Percentiles rank a stretch among this genome's conserved stretches.
Conservation (phyloP, 1,140 invertebrate species). For the Acromyrmex heyeri region DNA sequence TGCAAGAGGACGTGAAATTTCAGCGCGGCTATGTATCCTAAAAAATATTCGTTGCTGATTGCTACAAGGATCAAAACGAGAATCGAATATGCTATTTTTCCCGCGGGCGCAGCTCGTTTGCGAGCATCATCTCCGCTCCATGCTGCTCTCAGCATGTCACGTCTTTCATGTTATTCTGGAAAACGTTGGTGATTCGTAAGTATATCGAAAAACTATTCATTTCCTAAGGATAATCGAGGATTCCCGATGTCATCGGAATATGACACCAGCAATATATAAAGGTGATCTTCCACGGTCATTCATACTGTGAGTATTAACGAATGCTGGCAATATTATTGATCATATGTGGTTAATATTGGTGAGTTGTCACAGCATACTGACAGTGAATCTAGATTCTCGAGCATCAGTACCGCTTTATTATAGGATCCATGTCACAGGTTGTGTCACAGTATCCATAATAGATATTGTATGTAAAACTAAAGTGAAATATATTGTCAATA, state of each 20-base stretch:
- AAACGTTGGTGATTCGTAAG: constrained; percentile 52
- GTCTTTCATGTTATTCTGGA: constrained; percentile 63
- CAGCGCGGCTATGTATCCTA: neutral
- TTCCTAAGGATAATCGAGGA: constrained; percentile 42
- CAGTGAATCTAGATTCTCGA: too few species aligned
- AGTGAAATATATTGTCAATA: too few species aligned
- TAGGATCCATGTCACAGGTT: too few species aligned
- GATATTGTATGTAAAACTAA: too few species aligned
- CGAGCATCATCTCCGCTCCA: constrained; percentile 12
- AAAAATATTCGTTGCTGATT: constrained; percentile 39
- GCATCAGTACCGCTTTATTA: too few species aligned
- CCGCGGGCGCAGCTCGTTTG: constrained; percentile 6
- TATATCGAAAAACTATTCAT: constrained; percentile 67
- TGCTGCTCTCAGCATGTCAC: constrained; percentile 68
- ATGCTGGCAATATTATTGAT: too few species aligned
- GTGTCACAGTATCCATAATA: too few species aligned
- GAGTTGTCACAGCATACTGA: too few species aligned
- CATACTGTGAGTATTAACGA: too few species aligned
- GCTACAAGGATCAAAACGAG: constrained; percentile 12
- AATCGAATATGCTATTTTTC: constrained; percentile 7
- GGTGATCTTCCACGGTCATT: too few species aligned
- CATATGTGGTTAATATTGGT: too few species aligned
- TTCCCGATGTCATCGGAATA: constrained; percentile 3
- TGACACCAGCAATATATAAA: neutral
- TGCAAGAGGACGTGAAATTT: constrained; percentile 10